Base-by-base conservation (phyloP, 2,797 vertebrate species). In the Apodemus agrarius region DNA sequence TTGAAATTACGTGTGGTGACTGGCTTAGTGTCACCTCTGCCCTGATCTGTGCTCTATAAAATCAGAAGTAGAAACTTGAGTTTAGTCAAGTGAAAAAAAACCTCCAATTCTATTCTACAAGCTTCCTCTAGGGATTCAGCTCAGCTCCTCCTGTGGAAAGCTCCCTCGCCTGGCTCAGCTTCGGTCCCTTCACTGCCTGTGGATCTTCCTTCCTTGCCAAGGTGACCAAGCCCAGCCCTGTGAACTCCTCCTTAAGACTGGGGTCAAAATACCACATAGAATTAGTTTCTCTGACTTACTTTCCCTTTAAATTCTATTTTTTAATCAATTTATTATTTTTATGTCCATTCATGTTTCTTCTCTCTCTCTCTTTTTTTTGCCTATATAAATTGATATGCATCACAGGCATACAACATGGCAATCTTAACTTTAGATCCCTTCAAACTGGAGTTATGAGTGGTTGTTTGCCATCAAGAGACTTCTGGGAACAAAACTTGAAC, bases 151-250 rank as follows among this genome's bases (percentile, higher is more conserved):
- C 14, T 17, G 0, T 31, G 69, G 31, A 12, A 16, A 0, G 22
- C 24, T 19, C 10, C 17, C 7, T 54, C 4, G 3, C 9, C 1
- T 3, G 31, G 34, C 67, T 31, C n/a, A 76, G 78, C 6, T 6
- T 31, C 16, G 3, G 0, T 3, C 14, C 1, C 3, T 43, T 83
- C 21, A 1, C 19, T n/a, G 79, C 65, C 84, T 34, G 4, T 1
- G 29, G 6, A n/a, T 12, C 61, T 54, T 74, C 31, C 14, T 21
- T 31, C 29, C 31, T 91, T 12, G 2, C 3, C 1, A 2, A 0
- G 24, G 19, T 0, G 26, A 90, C 34, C 57, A 19, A 17, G 6
- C 0, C 3, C 0, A 8, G 34, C 1, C 12, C 59, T 4, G 3
- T 4, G 2, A 65, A 26, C 46, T 10, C n/a, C 0, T n/a, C 40